phyloP scores from a whole-genome alignment of 1,140 invertebrate species.

The Saxidomus purpurata region DNA sequence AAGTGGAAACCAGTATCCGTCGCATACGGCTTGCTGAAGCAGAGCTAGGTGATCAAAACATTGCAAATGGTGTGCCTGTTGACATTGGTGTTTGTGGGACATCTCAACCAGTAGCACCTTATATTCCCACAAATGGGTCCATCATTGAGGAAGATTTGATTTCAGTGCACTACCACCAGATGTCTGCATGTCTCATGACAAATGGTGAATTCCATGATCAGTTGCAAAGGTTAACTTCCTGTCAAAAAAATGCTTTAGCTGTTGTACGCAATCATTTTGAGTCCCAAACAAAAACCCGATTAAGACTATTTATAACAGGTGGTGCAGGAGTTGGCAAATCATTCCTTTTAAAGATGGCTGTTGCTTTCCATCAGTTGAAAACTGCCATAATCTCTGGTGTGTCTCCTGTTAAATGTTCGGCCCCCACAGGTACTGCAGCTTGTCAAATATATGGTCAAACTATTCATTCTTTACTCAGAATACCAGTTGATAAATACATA shows the following conservation, averaged over 20 bases:
- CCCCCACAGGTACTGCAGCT: slow-evolving; percentile 14
- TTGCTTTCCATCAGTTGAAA: slow-evolving; percentile 20
- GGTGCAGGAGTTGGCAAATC: slow-evolving; percentile 37
- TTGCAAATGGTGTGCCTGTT: background rate
- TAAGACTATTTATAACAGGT: slow-evolving; percentile 23
- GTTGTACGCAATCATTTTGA: slow-evolving; percentile 5
- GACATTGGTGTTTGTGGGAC: too few relatives aligned
- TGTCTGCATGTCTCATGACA: slow-evolving; percentile 10
- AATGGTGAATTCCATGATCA: background rate
- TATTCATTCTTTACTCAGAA: slow-evolving; percentile 33
- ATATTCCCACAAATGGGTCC: too few relatives aligned
- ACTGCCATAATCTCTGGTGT: background rate
- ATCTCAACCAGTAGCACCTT: too few relatives aligned
- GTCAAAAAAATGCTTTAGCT: slow-evolving; percentile 8
- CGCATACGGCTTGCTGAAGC: slow-evolving; percentile 26
- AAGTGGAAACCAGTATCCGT: background rate
- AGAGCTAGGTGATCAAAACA: background rate
- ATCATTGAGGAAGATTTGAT: background rate
- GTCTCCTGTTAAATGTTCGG: slow-evolving; percentile 23
- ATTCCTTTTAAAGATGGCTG: background rate
- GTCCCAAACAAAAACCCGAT: background rate
- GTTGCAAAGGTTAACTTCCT: background rate
- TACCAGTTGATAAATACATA: background rate
- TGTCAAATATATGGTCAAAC: slow-evolving; percentile 3
- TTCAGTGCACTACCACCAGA: slow-evolving; percentile 2